Evolutionary conservation across 1,140 invertebrate species (phyloP), one percentile per base, ranked within the genome.

Genomic region (Drosophila equinoxialis): DNA sequence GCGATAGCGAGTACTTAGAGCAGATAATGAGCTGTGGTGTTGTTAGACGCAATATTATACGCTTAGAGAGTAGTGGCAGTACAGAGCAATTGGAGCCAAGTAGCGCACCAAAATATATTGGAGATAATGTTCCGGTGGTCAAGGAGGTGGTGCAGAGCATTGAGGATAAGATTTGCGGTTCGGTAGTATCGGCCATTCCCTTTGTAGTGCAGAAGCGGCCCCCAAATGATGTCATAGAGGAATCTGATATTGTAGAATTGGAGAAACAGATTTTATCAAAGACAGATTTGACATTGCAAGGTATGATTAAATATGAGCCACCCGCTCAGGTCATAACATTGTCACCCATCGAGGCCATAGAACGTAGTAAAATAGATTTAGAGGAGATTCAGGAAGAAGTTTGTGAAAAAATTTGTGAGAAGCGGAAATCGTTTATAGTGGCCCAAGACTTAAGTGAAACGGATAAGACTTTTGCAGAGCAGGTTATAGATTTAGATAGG

Each of bases 391-490:
- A 90, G 5, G 87, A 91, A 51, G 80, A 84, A 45, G 74, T 91
- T 60, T 92, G 86, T 69, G 82, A 92, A 71, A 91, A 83, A 71
- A 73, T 82, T 73, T 87, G 91, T 58, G 51, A 68, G 62, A 91
- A 90, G 57, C 83, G 78, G 11, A 91, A 82, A 59, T 72, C 80
- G 55, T 90, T 90, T 81, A 84, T 81, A 45, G 84, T 91, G 13
- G 87, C 86, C 63, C 68, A 90, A 78, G 90, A 91, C 74, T 90
- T 81, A 77, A 69, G 64, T 77, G 84, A 89, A 89, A 89, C 85
- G 30, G 74, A 89, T 73, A 89, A 89, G 84, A 89, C 84, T 89
- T 89, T 89, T 74, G 39, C 48, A 45, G 80, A 89, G 62, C 77
- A 89, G 77, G 80, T 73, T 71, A 41, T 89, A 89, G 84, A 42